A percentile compares a stretch with the other conserved stretches of the same genome.
Conservation (phyloP, 2,113 vertebrate genomes). For the Alaudala cheleensis region DNA sequence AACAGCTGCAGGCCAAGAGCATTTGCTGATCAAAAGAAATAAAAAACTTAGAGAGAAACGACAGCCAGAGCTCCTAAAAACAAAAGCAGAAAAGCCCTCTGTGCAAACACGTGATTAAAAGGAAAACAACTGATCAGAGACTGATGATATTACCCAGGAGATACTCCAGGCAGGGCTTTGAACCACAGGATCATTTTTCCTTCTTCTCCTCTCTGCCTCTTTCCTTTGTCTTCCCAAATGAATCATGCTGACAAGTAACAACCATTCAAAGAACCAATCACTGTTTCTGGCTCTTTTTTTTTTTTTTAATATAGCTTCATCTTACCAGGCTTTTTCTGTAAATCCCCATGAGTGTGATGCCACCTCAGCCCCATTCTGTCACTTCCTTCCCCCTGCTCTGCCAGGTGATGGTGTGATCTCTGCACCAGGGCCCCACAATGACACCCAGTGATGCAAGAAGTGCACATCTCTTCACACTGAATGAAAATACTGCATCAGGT, state of each 20-base stretch:
- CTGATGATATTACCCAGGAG: not conserved
- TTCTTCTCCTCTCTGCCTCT: not conserved
- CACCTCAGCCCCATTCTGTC: not conserved
- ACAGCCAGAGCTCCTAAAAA: not conserved
- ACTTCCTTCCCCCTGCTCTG: not conserved
- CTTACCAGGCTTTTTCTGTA: not conserved
- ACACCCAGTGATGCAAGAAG: not conserved
- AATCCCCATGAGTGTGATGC: accelerated
- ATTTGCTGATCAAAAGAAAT: not conserved
- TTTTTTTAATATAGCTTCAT: not conserved
- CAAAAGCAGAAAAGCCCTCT: not conserved
- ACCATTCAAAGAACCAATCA: not conserved
- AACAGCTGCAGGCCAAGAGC: not conserved
- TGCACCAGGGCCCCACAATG: not conserved
- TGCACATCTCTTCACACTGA: not conserved
- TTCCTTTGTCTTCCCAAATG: not conserved
- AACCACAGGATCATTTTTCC: not conserved
- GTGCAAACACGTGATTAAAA: not conserved
- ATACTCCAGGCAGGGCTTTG: not conserved
- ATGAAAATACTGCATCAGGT: not conserved
- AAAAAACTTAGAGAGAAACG: not conserved
- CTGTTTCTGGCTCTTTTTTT: not conserved
- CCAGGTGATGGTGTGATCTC: not conserved
- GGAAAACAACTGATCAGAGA: not conserved
- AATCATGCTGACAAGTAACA: not conserved